Evolutionary conservation across 2,888 invertebrate genomes (phyloP).

Genomic region (Sepiola atlantica): DNA sequence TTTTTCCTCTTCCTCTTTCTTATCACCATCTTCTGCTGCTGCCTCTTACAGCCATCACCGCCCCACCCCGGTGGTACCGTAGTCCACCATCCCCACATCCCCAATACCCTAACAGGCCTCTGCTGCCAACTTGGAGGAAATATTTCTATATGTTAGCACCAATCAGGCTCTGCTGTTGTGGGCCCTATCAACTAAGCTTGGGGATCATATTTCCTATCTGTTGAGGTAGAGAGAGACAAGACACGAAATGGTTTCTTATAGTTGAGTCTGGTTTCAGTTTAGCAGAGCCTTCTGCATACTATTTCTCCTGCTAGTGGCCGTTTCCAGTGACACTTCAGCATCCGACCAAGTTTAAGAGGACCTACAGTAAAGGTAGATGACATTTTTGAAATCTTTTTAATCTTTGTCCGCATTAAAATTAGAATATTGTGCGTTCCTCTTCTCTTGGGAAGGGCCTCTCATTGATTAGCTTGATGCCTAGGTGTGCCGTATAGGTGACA

Average conservation of each 20-base stretch:
- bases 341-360: constrained; percentile 22
- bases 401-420: neutral
- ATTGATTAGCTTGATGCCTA: neutral
- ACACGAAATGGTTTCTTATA: constrained; percentile 32
- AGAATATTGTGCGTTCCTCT: neutral
- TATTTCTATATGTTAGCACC: constrained; percentile 21
- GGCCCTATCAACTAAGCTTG: constrained; percentile 32
- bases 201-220: constrained; percentile 32
- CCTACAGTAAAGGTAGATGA: constrained; percentile 32
- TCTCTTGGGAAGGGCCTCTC: neutral
- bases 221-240: constrained; percentile 32
- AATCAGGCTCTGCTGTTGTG: constrained; percentile 32
- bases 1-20: neutral
- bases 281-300: constrained; percentile 32
- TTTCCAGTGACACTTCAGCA: constrained; percentile 32
- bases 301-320: constrained; percentile 32
- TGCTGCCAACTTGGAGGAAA: constrained; percentile 32
- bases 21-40: neutral
- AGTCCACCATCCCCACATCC: neutral
- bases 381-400: neutral
- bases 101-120: constrained; percentile 21
- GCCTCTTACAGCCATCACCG: neutral
- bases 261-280: constrained; percentile 32
- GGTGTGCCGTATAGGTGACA: neutral
- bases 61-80: neutral